Evolutionary conservation across 2,797 vertebrate species (phyloP), one percentile per base, ranked within the genome.

Genomic region (Acipenser transmontanus): DNA sequence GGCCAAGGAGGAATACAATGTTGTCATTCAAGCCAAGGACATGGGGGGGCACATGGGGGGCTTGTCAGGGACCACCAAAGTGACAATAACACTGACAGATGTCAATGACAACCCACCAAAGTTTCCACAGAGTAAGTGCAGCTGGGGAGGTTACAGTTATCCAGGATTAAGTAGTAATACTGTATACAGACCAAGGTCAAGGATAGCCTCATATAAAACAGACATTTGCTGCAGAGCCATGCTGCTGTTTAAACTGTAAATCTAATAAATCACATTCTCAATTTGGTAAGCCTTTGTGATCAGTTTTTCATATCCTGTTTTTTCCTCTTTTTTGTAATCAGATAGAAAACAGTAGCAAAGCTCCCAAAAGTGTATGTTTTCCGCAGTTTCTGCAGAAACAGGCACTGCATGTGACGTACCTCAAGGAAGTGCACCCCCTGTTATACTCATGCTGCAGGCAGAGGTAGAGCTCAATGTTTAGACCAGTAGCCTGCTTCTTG

Each of bases 21-120:
- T 99, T 14, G 92, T 99, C 74, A 99, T 99, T 79, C 97, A 99
- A 87, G 97, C 96, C 70, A 99, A 99, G 81, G 97, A 99, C 79
- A 99, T 99, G 97, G 97, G 96, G 1, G 97, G 97, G 56, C 97
- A 99, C 80, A 98, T 98, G 97, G 97, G 97, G 4, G 97, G 97
- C 49, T 93, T 99, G 81, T 98, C 96, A 59, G 97, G 96, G 67
- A 99, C 97, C 73, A 98, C 97, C 14, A 94, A 96, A 93, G 95
- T 99, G 70, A 98, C 94, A 74, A 98, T 99, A 89, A 96, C 93
- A 0, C 93, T 98, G 65, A 98, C 95, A 0, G 97, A 99, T 66
- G 96, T 98, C 85, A 99, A 99, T 63, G 97, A 99, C 80, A 99
- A 99, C 80, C 97, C 97, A 59, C 97, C 97, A 66, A 99, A 98